phyloP scores from a whole-genome alignment of 1,140 invertebrate genomes.

The Lasioglossum albipes region DNA sequence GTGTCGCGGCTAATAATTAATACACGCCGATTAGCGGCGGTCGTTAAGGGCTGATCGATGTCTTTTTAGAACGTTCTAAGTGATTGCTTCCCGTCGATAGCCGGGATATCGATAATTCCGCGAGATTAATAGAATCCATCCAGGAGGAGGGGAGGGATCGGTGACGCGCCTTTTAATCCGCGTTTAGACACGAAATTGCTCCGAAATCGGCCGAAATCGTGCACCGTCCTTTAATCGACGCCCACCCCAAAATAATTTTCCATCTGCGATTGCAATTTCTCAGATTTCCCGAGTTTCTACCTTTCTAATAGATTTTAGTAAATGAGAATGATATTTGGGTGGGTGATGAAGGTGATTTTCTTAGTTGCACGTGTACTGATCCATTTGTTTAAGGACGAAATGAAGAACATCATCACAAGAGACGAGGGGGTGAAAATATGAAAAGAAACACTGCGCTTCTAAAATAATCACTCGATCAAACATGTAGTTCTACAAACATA shows the following conservation, averaged over 20 bases:
- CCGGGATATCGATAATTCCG: constrained; percentile 49
- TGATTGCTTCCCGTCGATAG: constrained; percentile 17
- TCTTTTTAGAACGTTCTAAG: constrained; percentile 54
- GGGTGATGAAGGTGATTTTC: no score
- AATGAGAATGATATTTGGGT: no score
- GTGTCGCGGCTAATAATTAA: constrained; percentile 22
- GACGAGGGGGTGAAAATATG: no score
- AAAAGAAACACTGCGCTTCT: no score
- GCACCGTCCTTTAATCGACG: constrained; percentile 48
- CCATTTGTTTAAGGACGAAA: no score
- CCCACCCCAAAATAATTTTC: constrained; percentile 48
- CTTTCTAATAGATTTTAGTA: no score
- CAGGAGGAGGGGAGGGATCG: constrained; percentile 28
- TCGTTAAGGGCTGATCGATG: constrained; percentile 20
- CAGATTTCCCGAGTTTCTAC: no score
- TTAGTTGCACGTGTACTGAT: no score
- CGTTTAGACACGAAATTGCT: constrained; percentile 50
- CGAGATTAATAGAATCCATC: constrained; percentile 49
- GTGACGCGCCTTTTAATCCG: constrained; percentile 29
- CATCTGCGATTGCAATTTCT: not conserved
- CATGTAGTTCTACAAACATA: no score
- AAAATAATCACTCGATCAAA: no score
- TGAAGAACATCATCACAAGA: no score
- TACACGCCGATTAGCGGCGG: not conserved
- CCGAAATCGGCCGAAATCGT: constrained; percentile 14